These are phyloP conservation scores for Gallinago solitaria DNA, from an alignment of 2,797 vertebrate genomes.

Conservation along the genomic window DNA sequence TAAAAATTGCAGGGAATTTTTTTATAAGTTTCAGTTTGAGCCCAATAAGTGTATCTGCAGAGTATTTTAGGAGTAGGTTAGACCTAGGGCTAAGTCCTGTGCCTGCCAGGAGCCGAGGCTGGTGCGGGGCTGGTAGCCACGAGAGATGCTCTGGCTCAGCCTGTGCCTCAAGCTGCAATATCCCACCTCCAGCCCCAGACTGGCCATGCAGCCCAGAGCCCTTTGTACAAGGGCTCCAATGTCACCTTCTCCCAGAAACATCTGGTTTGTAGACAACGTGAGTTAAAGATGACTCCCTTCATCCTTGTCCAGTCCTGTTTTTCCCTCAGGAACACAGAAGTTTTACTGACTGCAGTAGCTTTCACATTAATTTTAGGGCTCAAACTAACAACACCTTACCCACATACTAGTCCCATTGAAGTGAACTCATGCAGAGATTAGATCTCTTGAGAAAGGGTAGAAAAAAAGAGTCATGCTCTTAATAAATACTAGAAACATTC, in stretches of 20 bases:
- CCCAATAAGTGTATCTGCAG: background rate
- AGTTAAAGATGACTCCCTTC: background rate
- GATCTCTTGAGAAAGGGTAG: background rate
- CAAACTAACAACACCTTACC: background rate
- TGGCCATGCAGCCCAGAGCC: background rate
- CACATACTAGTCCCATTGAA: background rate
- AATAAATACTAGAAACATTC: conserved; percentile 13
- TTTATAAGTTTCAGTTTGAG: background rate
- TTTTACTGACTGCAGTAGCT: background rate
- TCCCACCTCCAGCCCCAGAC: background rate
- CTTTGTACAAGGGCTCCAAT: background rate
- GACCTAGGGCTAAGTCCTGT: background rate
- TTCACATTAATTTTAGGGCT: background rate
- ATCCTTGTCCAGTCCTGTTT: background rate
- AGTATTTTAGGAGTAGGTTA: background rate
- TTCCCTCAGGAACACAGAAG: background rate
- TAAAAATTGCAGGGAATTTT: background rate
- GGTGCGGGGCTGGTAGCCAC: background rate
- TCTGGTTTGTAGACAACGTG: background rate
- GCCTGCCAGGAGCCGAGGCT: background rate
- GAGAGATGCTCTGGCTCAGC: background rate
- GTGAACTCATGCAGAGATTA: background rate
- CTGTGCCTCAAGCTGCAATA: rapidly evolving
- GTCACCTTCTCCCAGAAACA: background rate
- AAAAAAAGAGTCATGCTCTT: background rate